These are phyloP conservation scores for Cyclophora punctaria DNA, from an alignment of 2,888 invertebrate genomes.

Conservation along the genomic window DNA sequence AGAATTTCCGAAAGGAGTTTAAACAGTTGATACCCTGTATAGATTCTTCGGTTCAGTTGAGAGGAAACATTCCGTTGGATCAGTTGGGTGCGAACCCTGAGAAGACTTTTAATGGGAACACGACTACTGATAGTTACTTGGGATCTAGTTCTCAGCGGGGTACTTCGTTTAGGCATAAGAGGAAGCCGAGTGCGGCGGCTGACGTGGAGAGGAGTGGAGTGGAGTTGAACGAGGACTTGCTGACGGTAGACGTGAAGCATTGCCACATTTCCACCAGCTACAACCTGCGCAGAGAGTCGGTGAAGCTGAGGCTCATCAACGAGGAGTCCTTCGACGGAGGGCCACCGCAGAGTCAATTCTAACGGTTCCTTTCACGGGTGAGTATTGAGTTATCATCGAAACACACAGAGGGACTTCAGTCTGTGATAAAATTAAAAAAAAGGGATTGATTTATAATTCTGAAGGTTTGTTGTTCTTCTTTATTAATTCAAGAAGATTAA, in stretches of 20 bases:
- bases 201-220: slow-evolving; percentile 76
- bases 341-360: slow-evolving; percentile 67
- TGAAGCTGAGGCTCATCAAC: slow-evolving; percentile 62
- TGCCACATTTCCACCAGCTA: slow-evolving; percentile 70
- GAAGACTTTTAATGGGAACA: slow-evolving; percentile 84
- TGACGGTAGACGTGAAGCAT: slow-evolving; percentile 64
- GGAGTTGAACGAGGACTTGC: slow-evolving; percentile 59
- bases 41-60: slow-evolving; percentile 60
- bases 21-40: slow-evolving; percentile 83
- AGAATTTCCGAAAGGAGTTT: slow-evolving; percentile 95
- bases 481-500: too few species aligned
- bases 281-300: slow-evolving; percentile 62
- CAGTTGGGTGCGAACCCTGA: slow-evolving; percentile 76
- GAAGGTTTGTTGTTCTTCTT: too few species aligned
- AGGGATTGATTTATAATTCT: too few species aligned
- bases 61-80: slow-evolving; percentile 66
- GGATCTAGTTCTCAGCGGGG: slow-evolving; percentile 72
- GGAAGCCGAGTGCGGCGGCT: slow-evolving; percentile 77
- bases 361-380: slow-evolving; percentile 62
- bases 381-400: slow-evolving; percentile 19
- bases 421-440: too few species aligned
- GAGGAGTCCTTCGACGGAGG: slow-evolving; percentile 66
- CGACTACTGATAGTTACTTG: slow-evolving; percentile 80
- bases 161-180: slow-evolving; percentile 67
- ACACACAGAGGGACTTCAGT: too few species aligned